Percentiles rank a stretch among this genome's conserved stretches.
Conservation (phyloP, 2,888 invertebrate species). For the Hypena proboscidalis region DNA sequence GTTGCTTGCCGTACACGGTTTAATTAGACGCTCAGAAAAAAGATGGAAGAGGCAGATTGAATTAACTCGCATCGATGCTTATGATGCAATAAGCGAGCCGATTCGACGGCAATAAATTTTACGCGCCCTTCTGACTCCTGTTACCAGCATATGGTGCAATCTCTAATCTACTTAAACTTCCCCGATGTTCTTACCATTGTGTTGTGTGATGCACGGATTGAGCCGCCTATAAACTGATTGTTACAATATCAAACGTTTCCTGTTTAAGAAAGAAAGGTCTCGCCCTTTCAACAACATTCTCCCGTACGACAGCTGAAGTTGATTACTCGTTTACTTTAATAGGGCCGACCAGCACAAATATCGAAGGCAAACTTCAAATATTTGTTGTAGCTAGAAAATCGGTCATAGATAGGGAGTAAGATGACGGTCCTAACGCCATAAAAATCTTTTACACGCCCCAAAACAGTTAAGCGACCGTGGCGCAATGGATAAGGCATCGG, state of each 20-base stretch:
- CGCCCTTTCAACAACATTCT: slow-evolving; percentile 42
- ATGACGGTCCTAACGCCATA: slow-evolving; percentile 9
- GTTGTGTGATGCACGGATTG: slow-evolving; percentile 29
- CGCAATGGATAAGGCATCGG: too few species aligned
- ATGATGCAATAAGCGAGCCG: slow-evolving; percentile 68
- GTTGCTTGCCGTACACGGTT: slow-evolving; percentile 40
- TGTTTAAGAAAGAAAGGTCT: slow-evolving; percentile 39
- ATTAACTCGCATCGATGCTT: slow-evolving; percentile 64
- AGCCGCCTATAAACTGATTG: slow-evolving; percentile 38
- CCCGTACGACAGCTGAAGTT: slow-evolving; percentile 34
- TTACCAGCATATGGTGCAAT: slow-evolving; percentile 68
- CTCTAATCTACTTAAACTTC: slow-evolving; percentile 57
- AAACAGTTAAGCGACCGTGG: too few species aligned
- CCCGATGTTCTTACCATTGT: slow-evolving; percentile 42
- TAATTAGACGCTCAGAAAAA: slow-evolving; percentile 47
- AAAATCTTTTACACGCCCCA: slow-evolving; percentile 17
- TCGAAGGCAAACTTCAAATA: slow-evolving; percentile 28
- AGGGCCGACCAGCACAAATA: slow-evolving; percentile 37
- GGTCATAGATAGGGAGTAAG: slow-evolving; percentile 36
- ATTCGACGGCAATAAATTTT: slow-evolving; percentile 64
- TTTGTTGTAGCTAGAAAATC: slow-evolving; percentile 41
- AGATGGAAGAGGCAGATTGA: slow-evolving; percentile 54
- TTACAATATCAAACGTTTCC: slow-evolving; percentile 41
- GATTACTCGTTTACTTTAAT: slow-evolving; percentile 28
- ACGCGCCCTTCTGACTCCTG: slow-evolving; percentile 64